Conservation (phyloP, 2,888 invertebrate genomes). For the Ramazzottius varieornatus region DNA sequence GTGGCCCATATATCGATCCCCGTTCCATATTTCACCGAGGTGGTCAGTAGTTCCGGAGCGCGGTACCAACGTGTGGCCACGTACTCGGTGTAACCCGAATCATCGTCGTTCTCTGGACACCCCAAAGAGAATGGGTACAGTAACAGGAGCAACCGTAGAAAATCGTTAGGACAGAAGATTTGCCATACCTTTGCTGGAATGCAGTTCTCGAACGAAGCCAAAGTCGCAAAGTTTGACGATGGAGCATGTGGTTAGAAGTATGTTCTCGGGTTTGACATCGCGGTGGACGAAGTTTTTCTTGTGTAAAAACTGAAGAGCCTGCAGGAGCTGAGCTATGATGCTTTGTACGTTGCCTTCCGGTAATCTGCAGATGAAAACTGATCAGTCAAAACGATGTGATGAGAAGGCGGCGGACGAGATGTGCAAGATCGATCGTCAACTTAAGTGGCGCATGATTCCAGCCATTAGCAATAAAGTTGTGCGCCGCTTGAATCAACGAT, state of each 20-base stretch:
- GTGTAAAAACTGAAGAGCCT: neutral
- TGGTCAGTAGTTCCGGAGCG: conserved; percentile 45
- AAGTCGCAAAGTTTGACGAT: conserved; percentile 72
- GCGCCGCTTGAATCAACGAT: conserved; percentile 42
- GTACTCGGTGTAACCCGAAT: conserved; percentile 34
- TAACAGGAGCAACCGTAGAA: no score
- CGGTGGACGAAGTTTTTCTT: conserved; percentile 38
- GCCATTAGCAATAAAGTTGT: conserved; percentile 50
- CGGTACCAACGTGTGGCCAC: conserved; percentile 71
- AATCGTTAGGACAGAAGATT: no score
- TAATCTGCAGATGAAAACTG: neutral
- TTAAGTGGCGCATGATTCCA: no score
- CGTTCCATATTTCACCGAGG: neutral
- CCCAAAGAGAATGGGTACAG: no score
- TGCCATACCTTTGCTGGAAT: no score
- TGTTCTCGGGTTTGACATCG: conserved; percentile 67
- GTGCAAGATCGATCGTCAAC: no score
- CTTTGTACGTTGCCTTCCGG: neutral
- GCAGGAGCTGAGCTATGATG: conserved; percentile 8
- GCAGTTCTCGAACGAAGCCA: conserved; percentile 64
- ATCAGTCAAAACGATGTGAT: no score
- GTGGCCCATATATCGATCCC: conserved; percentile 7
- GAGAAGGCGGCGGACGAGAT: no score
- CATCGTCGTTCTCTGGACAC: neutral
- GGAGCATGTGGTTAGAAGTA: conserved; percentile 47